Conservation (phyloP, 1,140 invertebrate genomes). For the Muscidifurax raptorellus region DNA sequence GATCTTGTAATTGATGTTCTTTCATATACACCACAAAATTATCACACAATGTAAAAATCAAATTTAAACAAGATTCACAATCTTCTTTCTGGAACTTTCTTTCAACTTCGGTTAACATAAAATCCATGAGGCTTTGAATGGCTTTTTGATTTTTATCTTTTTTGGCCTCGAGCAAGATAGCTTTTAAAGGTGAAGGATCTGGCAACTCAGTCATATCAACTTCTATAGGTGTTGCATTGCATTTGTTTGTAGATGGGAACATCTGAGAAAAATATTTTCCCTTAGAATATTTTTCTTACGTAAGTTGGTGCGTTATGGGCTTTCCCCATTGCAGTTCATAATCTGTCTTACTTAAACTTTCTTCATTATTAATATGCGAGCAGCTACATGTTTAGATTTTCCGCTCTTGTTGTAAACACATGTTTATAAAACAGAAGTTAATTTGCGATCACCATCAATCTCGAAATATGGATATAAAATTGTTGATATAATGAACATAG, state of each 20-base stretch:
- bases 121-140: constrained; percentile 33
- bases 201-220: constrained; percentile 19
- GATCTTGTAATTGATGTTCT: no score
- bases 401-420: constrained; percentile 48
- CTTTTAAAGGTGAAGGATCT: constrained; percentile 35
- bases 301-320: constrained; percentile 44
- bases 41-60: not conserved
- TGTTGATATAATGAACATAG: constrained; percentile 21
- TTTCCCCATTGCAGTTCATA: constrained; percentile 54
- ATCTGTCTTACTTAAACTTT: constrained; percentile 55
- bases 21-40: not conserved
- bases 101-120: constrained; percentile 21
- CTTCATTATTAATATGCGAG: constrained; percentile 53
- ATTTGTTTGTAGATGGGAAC: not conserved
- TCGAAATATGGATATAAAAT: constrained; percentile 3
- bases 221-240: not conserved
- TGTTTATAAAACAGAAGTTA: constrained; percentile 35
- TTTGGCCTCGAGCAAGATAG: constrained; percentile 14
- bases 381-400: constrained; percentile 54
- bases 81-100: constrained; percentile 39
- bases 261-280: constrained; percentile 53
- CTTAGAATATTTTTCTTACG: constrained; percentile 54
- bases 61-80: constrained; percentile 15
- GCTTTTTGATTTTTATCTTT: constrained; percentile 27
- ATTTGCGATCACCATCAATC: constrained; percentile 14